Evolutionary conservation across 2,888 invertebrate species (phyloP).

Genomic region (Ctena decussata): DNA sequence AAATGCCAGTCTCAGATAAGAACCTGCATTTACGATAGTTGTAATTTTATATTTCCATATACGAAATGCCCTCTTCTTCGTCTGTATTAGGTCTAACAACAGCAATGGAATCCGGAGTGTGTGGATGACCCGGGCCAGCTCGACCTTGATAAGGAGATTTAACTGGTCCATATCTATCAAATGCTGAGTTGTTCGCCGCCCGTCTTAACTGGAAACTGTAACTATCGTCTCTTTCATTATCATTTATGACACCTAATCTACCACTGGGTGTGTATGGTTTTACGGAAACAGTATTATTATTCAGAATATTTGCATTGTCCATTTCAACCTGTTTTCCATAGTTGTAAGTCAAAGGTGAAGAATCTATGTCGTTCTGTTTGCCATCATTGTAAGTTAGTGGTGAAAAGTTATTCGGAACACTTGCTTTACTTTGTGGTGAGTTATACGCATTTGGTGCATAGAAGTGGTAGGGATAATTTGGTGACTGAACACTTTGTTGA

Average conservation of each 20-base stretch:
- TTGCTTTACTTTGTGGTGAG: not conserved
- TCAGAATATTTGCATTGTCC: not conserved
- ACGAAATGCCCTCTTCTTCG: conserved; percentile 62
- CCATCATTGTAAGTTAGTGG: not conserved
- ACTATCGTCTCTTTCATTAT: conserved; percentile 63
- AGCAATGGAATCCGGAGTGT: conserved; percentile 64
- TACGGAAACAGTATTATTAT: not conserved
- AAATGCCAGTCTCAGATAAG: too few relatives aligned
- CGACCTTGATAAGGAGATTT: conserved; percentile 57
- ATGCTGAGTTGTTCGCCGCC: conserved; percentile 72
- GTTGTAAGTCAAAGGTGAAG: not conserved
- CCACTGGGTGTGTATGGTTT: not conserved
- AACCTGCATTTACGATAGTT: too few relatives aligned
- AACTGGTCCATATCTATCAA: conserved; percentile 66
- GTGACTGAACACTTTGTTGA: not conserved
- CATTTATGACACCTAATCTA: not conserved
- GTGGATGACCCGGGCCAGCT: conserved; percentile 25
- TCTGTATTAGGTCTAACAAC: conserved; percentile 72
- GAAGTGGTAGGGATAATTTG: not conserved
- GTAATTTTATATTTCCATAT: conserved; percentile 65
- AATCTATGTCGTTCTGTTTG: conserved; percentile 22
- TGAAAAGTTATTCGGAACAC: not conserved
- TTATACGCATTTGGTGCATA: not conserved
- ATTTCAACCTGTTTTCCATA: conserved; percentile 20
- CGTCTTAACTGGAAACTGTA: conserved; percentile 72